Evolutionary conservation across 2,113 vertebrate species (phyloP).

Genomic region (Brienomyrus longianalis): DNA sequence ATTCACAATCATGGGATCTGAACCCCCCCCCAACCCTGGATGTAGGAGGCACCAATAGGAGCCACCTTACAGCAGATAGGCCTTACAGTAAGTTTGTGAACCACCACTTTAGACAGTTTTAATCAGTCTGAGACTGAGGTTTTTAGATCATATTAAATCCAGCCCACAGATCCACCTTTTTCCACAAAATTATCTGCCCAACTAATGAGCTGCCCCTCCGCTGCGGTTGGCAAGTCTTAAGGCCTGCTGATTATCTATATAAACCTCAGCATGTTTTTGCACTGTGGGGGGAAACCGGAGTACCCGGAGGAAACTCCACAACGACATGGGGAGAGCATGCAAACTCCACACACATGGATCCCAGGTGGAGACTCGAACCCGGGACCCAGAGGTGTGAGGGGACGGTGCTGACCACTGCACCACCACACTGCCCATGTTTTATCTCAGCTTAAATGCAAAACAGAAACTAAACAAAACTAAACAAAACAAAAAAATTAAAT

Average conservation of each 20-base stretch:
- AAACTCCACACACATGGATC: too few species aligned
- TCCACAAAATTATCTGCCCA: neutral
- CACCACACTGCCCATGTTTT: too few species aligned
- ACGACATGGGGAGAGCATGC: too few species aligned
- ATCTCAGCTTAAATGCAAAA: too few species aligned
- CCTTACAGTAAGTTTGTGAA: neutral
- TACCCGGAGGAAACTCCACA: too few species aligned
- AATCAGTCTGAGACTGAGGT: neutral
- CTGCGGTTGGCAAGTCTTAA: neutral
- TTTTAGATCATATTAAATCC: neutral
- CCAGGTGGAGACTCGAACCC: too few species aligned
- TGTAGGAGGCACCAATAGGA: neutral
- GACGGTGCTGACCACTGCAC: too few species aligned
- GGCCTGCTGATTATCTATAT: neutral
- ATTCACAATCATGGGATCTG: neutral
- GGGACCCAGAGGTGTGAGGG: too few species aligned
- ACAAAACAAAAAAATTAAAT: too few species aligned
- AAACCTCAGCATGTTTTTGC: too few species aligned
- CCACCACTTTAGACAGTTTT: neutral
- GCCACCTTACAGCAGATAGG: neutral
- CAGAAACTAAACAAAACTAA: too few species aligned
- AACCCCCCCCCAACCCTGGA: neutral
- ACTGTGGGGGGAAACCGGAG: too few species aligned
- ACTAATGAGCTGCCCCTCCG: neutral
- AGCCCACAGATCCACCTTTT: neutral